phyloP scores from a whole-genome alignment of 37 sponge, comb jelly and placozoan species.

The Halichondria panicea region DNA sequence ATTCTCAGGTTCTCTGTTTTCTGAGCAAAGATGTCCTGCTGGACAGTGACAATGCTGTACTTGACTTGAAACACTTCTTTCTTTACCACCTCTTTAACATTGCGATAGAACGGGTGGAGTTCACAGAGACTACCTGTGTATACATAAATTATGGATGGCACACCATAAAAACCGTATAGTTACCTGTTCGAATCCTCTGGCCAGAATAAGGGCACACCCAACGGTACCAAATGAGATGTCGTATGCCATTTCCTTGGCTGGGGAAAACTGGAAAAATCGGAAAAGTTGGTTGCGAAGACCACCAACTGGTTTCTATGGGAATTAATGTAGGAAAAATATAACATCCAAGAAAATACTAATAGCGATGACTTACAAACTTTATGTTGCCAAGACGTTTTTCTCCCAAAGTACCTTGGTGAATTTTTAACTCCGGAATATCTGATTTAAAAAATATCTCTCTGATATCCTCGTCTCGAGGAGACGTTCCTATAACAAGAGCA shows the following conservation, averaged over 20 bases:
- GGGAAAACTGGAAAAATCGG: constrained; percentile 11
- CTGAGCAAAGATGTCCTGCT: background rate
- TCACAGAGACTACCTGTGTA: no score
- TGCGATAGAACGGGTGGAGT: constrained; percentile 19
- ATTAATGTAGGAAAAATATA: no score
- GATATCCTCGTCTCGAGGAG: no score
- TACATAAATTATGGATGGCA: no score
- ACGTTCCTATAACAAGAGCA: no score
- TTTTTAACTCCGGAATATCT: background rate
- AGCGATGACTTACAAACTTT: background rate
- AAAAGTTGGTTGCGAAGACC: constrained; percentile 6
- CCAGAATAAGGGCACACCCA: constrained; percentile 19
- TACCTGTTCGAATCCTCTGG: constrained; percentile 14
- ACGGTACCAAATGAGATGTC: constrained; percentile 37
- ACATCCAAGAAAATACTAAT: background rate
- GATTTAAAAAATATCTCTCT: no score
- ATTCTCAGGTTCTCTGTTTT: no score
- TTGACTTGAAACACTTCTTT: background rate
- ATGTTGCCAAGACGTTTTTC: constrained; percentile 4
- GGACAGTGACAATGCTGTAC: background rate
- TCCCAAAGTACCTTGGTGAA: background rate
- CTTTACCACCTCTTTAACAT: constrained; percentile 7
- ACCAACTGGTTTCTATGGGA: background rate
- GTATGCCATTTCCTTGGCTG: background rate
- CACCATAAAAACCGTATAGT: no score